Percentiles rank a stretch among this genome's conserved stretches.
These are phyloP conservation scores for Drosophila orosa DNA, from an alignment of 1,140 invertebrate species.

Conservation along the genomic window DNA sequence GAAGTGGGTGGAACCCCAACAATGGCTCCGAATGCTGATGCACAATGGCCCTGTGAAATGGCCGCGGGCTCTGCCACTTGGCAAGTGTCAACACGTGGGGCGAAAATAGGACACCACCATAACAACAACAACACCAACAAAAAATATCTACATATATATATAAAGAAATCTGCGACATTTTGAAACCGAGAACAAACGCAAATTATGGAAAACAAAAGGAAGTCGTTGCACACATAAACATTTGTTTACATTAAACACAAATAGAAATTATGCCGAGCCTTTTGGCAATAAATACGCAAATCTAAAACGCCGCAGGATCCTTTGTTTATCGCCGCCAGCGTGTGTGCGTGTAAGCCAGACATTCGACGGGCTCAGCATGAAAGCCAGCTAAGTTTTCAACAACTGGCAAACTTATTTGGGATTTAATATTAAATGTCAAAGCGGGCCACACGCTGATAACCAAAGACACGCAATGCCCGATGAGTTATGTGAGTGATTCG, in stretches of 20 bases:
- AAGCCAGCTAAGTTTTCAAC: slow-evolving; percentile 68
- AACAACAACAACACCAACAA: not conserved
- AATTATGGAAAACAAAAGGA: slow-evolving; percentile 60
- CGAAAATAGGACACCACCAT: slow-evolving; percentile 36
- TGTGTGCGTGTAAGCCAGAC: slow-evolving; percentile 28
- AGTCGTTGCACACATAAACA: slow-evolving; percentile 42
- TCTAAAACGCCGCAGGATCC: slow-evolving; percentile 62
- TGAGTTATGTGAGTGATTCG: slow-evolving; percentile 44
- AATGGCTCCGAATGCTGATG: slow-evolving; percentile 34
- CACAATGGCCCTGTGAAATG: slow-evolving; percentile 45
- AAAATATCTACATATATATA: not conserved
- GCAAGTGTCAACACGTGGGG: slow-evolving; percentile 42
- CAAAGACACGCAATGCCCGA: slow-evolving; percentile 11
- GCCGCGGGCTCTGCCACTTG: slow-evolving; percentile 46
- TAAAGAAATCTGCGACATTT: slow-evolving; percentile 38
- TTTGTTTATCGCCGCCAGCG: slow-evolving; percentile 26
- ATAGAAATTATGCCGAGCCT: slow-evolving; percentile 40
- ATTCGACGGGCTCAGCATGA: slow-evolving; percentile 35
- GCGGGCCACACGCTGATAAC: slow-evolving; percentile 37
- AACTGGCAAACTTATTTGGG: slow-evolving; percentile 64
- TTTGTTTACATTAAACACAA: slow-evolving; percentile 50
- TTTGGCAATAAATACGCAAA: slow-evolving; percentile 74
- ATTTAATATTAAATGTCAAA: slow-evolving; percentile 53
- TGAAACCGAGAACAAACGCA: slow-evolving; percentile 46
- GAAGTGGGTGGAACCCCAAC: slow-evolving; percentile 23